A percentile compares a stretch with the other conserved stretches of the same genome.
These are phyloP conservation scores for Tenthredo distinguenda DNA, from an alignment of 2,888 invertebrate species.

Conservation along the genomic window DNA sequence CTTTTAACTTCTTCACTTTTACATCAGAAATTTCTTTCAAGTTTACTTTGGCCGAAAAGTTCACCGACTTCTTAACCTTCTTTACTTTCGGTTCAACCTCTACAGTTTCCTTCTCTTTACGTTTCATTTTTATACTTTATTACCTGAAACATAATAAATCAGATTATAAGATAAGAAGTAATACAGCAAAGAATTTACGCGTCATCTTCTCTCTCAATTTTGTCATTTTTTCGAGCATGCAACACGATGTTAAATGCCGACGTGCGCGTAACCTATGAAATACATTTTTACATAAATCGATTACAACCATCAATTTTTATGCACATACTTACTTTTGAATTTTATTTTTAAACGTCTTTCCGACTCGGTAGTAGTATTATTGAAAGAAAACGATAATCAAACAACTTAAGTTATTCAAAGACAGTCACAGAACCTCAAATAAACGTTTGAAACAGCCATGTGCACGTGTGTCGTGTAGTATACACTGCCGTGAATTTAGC, in stretches of 20 bases:
- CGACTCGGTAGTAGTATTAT: not conserved
- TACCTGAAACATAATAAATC: not conserved
- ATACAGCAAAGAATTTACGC: not conserved
- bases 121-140: slow-evolving; percentile 55
- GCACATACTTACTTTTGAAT: not conserved
- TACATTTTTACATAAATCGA: not conserved
- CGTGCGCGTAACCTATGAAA: slow-evolving; percentile 22
- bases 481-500: slow-evolving; percentile 1
- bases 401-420: not conserved
- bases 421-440: slow-evolving; percentile 28
- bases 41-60: slow-evolving; percentile 50
- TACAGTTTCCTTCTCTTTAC: slow-evolving; percentile 34
- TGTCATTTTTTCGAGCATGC: not conserved
- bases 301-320: not conserved
- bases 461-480: not conserved
- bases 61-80: slow-evolving; percentile 55
- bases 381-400: not conserved
- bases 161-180: not conserved
- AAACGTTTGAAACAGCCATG: not conserved
- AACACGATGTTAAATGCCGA: not conserved
- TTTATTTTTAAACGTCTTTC: not conserved
- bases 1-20: slow-evolving; percentile 10
- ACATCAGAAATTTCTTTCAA: slow-evolving; percentile 40
- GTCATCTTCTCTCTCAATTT: not conserved
- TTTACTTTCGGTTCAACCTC: slow-evolving; percentile 41